Percentiles rank a stretch among this genome's conserved stretches.
phyloP scores from a whole-genome alignment of 2,113 vertebrate species.

The Cervus canadensis region DNA sequence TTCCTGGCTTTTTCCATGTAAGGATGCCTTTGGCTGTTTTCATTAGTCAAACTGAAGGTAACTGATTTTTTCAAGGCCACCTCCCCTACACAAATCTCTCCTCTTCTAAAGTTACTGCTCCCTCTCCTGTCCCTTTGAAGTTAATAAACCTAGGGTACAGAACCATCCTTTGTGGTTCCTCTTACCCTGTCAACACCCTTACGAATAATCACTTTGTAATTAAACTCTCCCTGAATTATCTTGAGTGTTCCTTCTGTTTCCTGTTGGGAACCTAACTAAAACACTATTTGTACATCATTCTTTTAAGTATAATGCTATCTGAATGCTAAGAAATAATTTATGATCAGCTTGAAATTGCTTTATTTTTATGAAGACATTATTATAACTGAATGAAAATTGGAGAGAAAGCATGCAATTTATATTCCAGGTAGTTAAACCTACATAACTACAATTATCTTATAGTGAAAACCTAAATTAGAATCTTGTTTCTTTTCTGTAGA shows the following conservation, averaged over 20 bases:
- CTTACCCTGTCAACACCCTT: neutral
- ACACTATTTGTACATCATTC: neutral
- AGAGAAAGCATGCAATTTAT: neutral
- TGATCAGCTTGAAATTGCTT: constrained; percentile 14
- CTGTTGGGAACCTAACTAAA: constrained; percentile 32
- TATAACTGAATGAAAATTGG: neutral
- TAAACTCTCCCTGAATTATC: constrained; percentile 37
- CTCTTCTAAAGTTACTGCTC: neutral
- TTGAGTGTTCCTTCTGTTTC: constrained; percentile 34
- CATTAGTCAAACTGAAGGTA: neutral
- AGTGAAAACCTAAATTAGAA: neutral
- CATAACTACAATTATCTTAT: neutral
- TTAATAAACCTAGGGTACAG: neutral
- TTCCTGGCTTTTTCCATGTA: neutral
- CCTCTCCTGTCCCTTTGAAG: neutral
- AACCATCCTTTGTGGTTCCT: neutral
- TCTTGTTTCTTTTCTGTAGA: neutral
- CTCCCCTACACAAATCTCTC: neutral
- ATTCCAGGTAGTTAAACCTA: neutral
- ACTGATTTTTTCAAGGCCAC: neutral
- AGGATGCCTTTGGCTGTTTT: neutral
- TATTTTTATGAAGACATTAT: neutral
- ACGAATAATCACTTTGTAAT: constrained; percentile 36
- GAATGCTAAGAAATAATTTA: constrained; percentile 26
- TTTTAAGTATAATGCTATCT: constrained; percentile 12